These are phyloP conservation scores for Heliconius cydno DNA, from an alignment of 2,888 invertebrate genomes.

Conservation along the genomic window DNA sequence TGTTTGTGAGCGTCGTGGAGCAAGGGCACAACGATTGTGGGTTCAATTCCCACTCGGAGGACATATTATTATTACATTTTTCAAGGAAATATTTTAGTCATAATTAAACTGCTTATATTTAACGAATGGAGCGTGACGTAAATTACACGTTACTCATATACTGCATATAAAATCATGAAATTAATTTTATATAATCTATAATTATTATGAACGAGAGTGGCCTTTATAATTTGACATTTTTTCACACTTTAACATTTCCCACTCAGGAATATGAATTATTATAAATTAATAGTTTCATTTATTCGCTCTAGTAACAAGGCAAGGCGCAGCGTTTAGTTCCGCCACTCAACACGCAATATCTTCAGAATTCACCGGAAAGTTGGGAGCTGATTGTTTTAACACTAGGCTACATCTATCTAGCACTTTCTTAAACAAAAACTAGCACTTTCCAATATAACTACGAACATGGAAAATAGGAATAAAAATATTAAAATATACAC, in stretches of 20 bases:
- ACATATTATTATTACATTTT: neutral
- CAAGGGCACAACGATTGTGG: no score
- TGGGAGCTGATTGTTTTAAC: neutral
- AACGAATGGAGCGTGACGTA: neutral
- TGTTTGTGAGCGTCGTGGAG: no score
- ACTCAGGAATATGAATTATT: no score
- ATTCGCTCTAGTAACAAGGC: neutral
- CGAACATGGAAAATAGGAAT: neutral
- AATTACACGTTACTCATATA: neutral
- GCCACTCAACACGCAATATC: neutral
- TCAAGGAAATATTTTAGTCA: neutral
- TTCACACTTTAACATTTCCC: neutral
- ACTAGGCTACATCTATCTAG: neutral
- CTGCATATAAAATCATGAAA: neutral
- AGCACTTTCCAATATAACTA: no score
- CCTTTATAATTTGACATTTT: neutral
- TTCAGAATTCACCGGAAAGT: neutral
- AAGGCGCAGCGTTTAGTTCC: neutral
- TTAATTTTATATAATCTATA: neutral
- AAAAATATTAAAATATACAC: neutral
- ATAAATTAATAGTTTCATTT: no score
- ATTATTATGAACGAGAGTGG: neutral
- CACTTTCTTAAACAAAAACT: no score
- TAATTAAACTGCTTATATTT: neutral
- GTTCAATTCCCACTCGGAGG: no score